Evolutionary conservation across 1,140 invertebrate genomes (phyloP).

Genomic region (Lucilia sericata): DNA sequence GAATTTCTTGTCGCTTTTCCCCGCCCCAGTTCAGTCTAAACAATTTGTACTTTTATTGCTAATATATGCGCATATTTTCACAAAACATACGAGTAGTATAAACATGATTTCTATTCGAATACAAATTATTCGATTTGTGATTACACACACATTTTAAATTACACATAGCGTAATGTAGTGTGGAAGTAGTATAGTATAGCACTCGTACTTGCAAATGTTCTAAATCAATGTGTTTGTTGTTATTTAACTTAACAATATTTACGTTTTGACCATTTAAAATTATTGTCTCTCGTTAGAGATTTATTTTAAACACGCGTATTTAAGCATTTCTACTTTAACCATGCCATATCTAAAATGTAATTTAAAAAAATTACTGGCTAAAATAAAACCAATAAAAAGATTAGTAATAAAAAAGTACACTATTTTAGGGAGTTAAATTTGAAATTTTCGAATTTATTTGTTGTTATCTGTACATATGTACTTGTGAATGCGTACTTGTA

Average conservation of each 20-base stretch:
- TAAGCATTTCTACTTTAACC: neutral
- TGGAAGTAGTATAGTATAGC: neutral
- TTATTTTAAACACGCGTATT: slow-evolving; percentile 27
- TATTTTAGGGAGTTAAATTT: too few species aligned
- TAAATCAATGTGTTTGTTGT: neutral
- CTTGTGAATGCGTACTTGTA: too few species aligned
- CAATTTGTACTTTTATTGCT: slow-evolving; percentile 27
- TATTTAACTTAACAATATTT: slow-evolving; percentile 3
- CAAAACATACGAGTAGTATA: neutral
- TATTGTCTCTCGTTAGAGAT: slow-evolving; percentile 18
- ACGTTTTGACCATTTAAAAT: slow-evolving; percentile 15
- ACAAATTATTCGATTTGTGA: neutral
- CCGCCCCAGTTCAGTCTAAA: neutral
- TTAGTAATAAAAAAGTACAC: too few species aligned
- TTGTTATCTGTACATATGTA: too few species aligned
- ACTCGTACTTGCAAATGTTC: neutral
- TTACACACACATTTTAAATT: neutral
- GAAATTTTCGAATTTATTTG: too few species aligned
- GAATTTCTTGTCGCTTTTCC: neutral
- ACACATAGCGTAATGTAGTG: neutral
- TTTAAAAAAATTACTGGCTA: too few species aligned
- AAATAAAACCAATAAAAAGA: too few species aligned
- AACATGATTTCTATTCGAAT: neutral
- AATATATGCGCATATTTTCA: slow-evolving; percentile 21
- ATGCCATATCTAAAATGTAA: too few species aligned